Percentiles rank a stretch among this genome's conserved stretches.
Evolutionary conservation across 64 coral and sea anemone genomes (phyloP).

Genomic region (Montipora capricornis): DNA sequence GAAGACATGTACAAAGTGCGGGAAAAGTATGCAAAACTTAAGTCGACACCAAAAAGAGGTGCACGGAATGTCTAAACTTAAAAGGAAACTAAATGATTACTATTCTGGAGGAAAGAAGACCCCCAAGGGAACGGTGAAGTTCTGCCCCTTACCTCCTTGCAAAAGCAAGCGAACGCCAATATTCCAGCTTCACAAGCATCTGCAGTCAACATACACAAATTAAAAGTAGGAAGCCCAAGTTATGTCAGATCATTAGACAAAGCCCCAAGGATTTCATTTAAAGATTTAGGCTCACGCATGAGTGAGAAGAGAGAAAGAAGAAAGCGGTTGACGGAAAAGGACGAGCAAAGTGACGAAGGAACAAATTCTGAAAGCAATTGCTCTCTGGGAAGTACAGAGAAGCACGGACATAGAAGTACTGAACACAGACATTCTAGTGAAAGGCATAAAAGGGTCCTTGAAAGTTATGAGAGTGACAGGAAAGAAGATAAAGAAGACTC

Average conservation of each 20-base stretch:
- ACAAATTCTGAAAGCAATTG: too few species aligned
- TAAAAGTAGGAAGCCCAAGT: conserved; percentile 3
- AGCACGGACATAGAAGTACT: too few species aligned
- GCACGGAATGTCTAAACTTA: conserved; percentile 54
- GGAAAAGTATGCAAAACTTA: conserved; percentile 24
- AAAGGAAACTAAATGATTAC: conserved; percentile 41
- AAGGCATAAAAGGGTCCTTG: too few species aligned
- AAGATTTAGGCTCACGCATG: background rate
- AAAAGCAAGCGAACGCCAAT: conserved; percentile 12
- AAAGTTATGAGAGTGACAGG: too few species aligned
- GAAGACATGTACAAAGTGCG: conserved; percentile 42
- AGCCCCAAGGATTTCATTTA: background rate
- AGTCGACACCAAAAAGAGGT: conserved; percentile 53
- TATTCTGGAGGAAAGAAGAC: conserved; percentile 28
- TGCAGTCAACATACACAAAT: conserved; percentile 30
- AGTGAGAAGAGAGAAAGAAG: too few species aligned
- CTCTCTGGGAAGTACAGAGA: too few species aligned
- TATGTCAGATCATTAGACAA: conserved; percentile 18
- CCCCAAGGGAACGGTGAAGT: conserved; percentile 54
- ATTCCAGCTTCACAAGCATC: conserved; percentile 56
- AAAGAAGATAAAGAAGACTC: background rate
- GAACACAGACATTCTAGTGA: too few species aligned
- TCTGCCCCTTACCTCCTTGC: conserved; percentile 66
- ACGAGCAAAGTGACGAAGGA: too few species aligned
- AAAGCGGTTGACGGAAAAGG: too few species aligned